Evolutionary conservation across 2,888 invertebrate genomes (phyloP), one percentile per base, ranked within the genome.

Genomic region (Dromius quadrimaculatus): DNA sequence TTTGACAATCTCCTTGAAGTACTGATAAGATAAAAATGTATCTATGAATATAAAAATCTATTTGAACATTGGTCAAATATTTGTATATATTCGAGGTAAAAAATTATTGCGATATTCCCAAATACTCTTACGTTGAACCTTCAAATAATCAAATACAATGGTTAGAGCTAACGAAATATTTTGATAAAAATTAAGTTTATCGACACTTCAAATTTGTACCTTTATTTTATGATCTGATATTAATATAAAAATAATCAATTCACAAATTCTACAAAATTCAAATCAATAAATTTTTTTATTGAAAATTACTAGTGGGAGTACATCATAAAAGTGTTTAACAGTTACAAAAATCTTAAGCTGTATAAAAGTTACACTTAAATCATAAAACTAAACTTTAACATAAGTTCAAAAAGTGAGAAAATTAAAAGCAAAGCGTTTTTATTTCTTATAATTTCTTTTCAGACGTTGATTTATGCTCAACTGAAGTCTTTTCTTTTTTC

Each of bases 21-120:
- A 11, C 19, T 34, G 68, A 68, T 68, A 68, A 68, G 68, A 68
- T 59, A 57, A n/a, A 22, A 41, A 36, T 62, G 43, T 62, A 62
- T 17, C 34, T 43, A 64, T 34, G 47, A 17, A 34, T 50, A 64
- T 50, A 64, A 47, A 47, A 20, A 47, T 32, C 15, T 64, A 28
- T 64, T 64, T 64, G 64, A 34, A 64, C 64, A 47, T 64, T 64
- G 64, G 20, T 47, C 64, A 64, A 64, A 64, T 64, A 64, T 50
- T 34, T 64, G 50, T 47, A 43, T 34, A 57, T 59, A 8, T 59
- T 36, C 17, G 11, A 59, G 45, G 43, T 23, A n/a, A 54, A 54
- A 54, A 23, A 15, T 1, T 54, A 54, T 54, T 54, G 50, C 50
- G 50, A 28, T 54, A 54, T n/a, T 11, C n/a, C 3, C 8, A 13